Evolutionary conservation across 2,888 invertebrate genomes (phyloP).

Genomic region (Halictus ligatus): DNA sequence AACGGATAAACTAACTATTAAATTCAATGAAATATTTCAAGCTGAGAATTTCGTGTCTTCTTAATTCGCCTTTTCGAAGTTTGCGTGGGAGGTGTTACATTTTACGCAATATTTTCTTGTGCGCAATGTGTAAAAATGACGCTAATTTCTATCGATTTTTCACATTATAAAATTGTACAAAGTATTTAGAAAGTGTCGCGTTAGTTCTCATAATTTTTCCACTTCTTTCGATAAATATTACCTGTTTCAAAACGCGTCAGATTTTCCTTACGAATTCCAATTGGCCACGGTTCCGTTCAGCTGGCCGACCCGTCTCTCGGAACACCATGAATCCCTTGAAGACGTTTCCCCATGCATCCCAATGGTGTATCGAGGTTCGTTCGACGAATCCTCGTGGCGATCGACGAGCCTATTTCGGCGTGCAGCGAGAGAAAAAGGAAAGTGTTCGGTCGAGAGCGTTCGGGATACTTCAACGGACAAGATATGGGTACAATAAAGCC

Average conservation of each 20-base stretch:
- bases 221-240: neutral
- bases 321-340: neutral
- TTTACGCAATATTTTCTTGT: too few species aligned
- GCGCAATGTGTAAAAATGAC: too few species aligned
- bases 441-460: slow-evolving; percentile 9
- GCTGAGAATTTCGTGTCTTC: too few species aligned
- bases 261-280: neutral
- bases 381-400: neutral
- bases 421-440: neutral
- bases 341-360: neutral
- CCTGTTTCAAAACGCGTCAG: neutral
- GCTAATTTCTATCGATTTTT: neutral
- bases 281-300: neutral
- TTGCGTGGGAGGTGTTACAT: too few species aligned
- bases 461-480: slow-evolving; percentile 47
- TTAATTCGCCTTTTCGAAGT: too few species aligned
- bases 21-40: too few species aligned
- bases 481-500: slow-evolving; percentile 76
- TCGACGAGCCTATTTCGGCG: slow-evolving; percentile 16
- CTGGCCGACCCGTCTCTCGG: neutral
- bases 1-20: too few species aligned
- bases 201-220: neutral
- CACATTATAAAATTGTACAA: too few species aligned
- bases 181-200: too few species aligned
- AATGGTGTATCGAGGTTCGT: neutral